Evolutionary conservation across 2,797 vertebrate genomes (phyloP).

Genomic region (Sarcoramphus papa): DNA sequence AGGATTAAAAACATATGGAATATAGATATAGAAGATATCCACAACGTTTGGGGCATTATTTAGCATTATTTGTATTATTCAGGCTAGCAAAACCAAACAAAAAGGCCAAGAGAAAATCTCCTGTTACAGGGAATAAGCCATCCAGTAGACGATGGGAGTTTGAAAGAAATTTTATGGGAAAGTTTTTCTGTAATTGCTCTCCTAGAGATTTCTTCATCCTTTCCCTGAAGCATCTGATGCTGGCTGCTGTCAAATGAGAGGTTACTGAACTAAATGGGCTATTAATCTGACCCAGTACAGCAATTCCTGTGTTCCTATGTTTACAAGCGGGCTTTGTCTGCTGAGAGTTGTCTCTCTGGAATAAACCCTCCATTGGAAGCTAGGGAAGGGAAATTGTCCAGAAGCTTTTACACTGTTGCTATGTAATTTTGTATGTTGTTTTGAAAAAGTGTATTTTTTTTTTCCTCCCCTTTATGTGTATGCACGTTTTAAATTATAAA

Average conservation of each 20-base stretch:
- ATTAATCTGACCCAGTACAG: constrained; percentile 45
- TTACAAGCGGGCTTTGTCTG: constrained; percentile 49
- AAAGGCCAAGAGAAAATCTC: neutral
- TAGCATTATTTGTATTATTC: constrained; percentile 37
- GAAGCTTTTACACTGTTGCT: constrained; percentile 39
- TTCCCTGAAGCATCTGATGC: constrained; percentile 45
- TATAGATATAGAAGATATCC: neutral
- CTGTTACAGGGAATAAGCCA: constrained; percentile 29
- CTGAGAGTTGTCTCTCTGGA: constrained; percentile 27
- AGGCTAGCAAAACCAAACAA: constrained; percentile 16
- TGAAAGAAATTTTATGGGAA: constrained; percentile 57
- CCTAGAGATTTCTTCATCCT: constrained; percentile 53
- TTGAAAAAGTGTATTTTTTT: neutral
- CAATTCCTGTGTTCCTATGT: constrained; percentile 35
- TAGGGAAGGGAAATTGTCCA: constrained; percentile 19
- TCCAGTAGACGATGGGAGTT: constrained; percentile 14
- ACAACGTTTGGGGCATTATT: neutral
- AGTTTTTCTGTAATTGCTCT: constrained; percentile 49
- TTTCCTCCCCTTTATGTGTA: neutral
- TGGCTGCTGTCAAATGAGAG: constrained; percentile 51
- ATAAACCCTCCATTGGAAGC: constrained; percentile 7
- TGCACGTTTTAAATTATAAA: constrained; percentile 11
- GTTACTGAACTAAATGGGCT: constrained; percentile 56
- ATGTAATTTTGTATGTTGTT: constrained; percentile 38
- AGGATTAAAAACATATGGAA: constrained; percentile 46